Conservation (phyloP, 2,888 invertebrate species). For the Sminthurides aquaticus region DNA sequence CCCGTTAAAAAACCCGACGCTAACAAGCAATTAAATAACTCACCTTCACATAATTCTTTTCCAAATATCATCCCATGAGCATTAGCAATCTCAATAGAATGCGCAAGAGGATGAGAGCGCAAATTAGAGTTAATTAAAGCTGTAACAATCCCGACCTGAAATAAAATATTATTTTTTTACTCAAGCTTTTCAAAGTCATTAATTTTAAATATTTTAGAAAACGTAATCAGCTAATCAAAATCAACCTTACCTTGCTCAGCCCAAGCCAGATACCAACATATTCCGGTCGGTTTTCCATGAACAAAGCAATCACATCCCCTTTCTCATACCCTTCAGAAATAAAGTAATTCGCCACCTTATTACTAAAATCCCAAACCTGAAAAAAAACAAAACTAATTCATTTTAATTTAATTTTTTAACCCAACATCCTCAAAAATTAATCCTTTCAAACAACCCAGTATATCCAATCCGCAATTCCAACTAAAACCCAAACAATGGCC, state of each 20-base stretch:
- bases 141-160: constrained; percentile 43
- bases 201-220: not conserved
- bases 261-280: constrained; percentile 90
- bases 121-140: constrained; percentile 55
- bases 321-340: constrained; percentile 69
- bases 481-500: too few species aligned
- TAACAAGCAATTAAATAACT: too few species aligned
- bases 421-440: too few species aligned
- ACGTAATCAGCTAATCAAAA: not conserved
- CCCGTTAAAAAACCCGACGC: too few species aligned
- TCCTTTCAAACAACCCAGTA: too few species aligned
- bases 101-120: constrained; percentile 49
- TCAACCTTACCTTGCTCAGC: constrained; percentile 52
- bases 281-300: constrained; percentile 87
- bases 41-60: constrained; percentile 35
- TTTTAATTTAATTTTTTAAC: too few species aligned
- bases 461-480: too few species aligned
- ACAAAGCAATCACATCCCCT: constrained; percentile 80
- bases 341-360: constrained; percentile 71
- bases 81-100: constrained; percentile 50
- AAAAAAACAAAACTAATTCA: not conserved
- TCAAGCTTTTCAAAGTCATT: not conserved
- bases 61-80: constrained; percentile 51
- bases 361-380: constrained; percentile 76
- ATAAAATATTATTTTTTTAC: not conserved